These are phyloP conservation scores for Formica exsecta DNA, from an alignment of 1,140 invertebrate genomes.

Conservation along the genomic window DNA sequence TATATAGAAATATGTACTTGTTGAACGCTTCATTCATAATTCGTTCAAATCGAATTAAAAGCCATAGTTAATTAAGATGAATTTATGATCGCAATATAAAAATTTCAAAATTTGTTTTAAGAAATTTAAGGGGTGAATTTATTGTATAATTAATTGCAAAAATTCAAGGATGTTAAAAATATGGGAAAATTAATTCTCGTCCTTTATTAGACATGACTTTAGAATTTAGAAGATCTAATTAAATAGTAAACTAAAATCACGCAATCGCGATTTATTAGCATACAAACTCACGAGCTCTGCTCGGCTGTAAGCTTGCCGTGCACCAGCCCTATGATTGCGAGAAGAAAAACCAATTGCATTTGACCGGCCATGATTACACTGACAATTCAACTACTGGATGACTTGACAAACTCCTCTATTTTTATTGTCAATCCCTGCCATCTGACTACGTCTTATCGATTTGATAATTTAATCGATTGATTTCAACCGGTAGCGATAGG, in stretches of 20 bases:
- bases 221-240: not conserved
- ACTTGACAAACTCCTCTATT: not conserved
- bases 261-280: not conserved
- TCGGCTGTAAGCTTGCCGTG: not conserved
- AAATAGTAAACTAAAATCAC: not conserved
- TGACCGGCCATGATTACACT: constrained; percentile 33
- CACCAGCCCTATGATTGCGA: not conserved
- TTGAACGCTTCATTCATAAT: not conserved
- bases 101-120: not conserved
- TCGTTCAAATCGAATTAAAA: not conserved
- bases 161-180: not conserved
- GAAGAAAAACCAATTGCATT: not conserved
- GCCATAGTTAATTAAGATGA: not conserved
- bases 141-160: not conserved
- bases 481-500: not conserved
- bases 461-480: constrained; percentile 20
- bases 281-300: constrained; percentile 13
- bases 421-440: constrained; percentile 47
- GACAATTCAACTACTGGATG: not conserved
- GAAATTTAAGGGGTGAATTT: not conserved
- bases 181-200: not conserved
- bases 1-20: not conserved
- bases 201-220: not conserved
- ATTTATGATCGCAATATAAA: not conserved
- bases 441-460: constrained; percentile 48